These are phyloP conservation scores for Malaclemys terrapin DNA, from an alignment of 2,113 vertebrate genomes.

Conservation along the genomic window DNA sequence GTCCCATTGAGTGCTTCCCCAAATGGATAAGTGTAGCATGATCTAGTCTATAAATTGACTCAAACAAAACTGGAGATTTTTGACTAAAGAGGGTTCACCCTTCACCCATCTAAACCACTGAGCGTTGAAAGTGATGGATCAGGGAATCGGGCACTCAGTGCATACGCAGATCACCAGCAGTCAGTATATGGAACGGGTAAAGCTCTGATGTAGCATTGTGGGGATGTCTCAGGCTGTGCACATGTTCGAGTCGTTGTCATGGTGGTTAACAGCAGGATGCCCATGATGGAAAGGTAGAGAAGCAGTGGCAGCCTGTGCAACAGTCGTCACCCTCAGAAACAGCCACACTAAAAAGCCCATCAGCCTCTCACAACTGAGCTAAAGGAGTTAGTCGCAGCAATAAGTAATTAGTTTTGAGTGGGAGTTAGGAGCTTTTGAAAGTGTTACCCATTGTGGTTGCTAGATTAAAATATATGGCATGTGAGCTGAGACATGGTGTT, in stretches of 20 bases:
- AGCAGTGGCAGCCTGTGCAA: rapidly evolving
- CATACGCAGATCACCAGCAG: not conserved
- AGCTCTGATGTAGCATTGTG: not conserved
- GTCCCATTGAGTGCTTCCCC: not conserved
- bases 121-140: not conserved
- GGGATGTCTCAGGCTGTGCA: not conserved
- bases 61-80: not conserved
- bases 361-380: not conserved
- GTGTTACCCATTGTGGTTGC: not conserved
- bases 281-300: rapidly evolving
- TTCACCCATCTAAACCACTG: not conserved
- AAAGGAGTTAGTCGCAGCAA: not conserved
- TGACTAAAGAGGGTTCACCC: not conserved
- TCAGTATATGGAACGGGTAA: not conserved
- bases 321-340: not conserved
- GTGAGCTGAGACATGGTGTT: not conserved
- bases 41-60: not conserved
- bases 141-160: not conserved
- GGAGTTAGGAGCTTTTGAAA: not conserved
- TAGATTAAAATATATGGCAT: not conserved
- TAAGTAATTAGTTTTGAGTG: not conserved
- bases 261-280: not conserved
- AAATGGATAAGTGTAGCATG: not conserved
- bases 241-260: no score
- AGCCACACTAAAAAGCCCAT: rapidly evolving